phyloP scores from a whole-genome alignment of 2,113 vertebrate genomes.

The Mus musculus region GRCm39 chrX:18911001-18911500 shows the following conservation, averaged over 20 bases:
- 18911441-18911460: background rate
- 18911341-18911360: background rate
- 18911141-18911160: background rate
- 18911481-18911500: background rate
- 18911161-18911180: conserved; percentile 15
- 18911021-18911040: background rate
- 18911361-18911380: background rate
- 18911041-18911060: background rate
- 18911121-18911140: background rate
- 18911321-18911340: background rate
- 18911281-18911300: background rate
- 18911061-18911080: conserved; percentile 22
- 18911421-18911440: background rate
- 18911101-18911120: background rate
- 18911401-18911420: background rate
- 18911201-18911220: conserved; percentile 18
- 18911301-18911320: background rate
- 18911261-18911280: conserved; percentile 31
- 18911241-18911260: background rate
- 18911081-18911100: background rate
- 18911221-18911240: background rate
- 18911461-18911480: background rate
- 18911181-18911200: background rate
- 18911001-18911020: background rate
- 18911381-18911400: background rate